These are phyloP conservation scores for Ennomos quercinarius DNA, from an alignment of 2,888 invertebrate genomes.

Conservation along the genomic window DNA sequence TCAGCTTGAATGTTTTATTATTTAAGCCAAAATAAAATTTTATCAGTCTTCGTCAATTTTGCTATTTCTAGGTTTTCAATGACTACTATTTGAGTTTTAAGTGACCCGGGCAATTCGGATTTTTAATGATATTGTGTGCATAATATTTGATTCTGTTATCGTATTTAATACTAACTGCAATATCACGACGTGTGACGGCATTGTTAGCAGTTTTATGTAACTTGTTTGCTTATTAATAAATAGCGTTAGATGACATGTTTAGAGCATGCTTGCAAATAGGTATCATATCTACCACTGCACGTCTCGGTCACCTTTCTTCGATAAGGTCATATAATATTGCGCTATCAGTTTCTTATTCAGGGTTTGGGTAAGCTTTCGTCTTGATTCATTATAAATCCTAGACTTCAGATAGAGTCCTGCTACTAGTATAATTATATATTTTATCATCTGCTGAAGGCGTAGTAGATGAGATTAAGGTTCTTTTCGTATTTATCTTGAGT, in stretches of 20 bases:
- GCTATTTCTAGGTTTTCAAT: background rate
- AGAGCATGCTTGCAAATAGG: conserved; percentile 15
- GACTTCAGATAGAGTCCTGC: too few species aligned
- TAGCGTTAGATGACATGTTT: conserved; percentile 22
- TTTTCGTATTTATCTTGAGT: too few species aligned
- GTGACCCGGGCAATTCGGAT: too few species aligned
- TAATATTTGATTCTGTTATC: conserved; percentile 8
- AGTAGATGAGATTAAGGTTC: too few species aligned
- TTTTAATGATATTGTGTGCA: background rate
- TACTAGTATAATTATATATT: too few species aligned
- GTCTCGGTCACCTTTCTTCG: conserved; percentile 25
- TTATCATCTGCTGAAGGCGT: too few species aligned
- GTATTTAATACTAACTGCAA: conserved; percentile 21
- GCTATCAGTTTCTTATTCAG: too few species aligned
- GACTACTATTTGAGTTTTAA: too few species aligned
- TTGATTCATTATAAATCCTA: too few species aligned
- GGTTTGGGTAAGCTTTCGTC: too few species aligned
- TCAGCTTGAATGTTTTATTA: background rate
- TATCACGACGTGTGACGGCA: conserved; percentile 27
- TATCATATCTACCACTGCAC: conserved; percentile 4
- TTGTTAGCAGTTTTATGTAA: conserved; percentile 21
- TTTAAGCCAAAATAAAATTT: too few species aligned
- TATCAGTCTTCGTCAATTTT: background rate
- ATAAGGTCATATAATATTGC: conserved; percentile 17
- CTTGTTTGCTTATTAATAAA: conserved; percentile 14